These are phyloP conservation scores for Callipepla californica DNA, from an alignment of 2,113 vertebrate genomes.

Conservation along the genomic window DNA sequence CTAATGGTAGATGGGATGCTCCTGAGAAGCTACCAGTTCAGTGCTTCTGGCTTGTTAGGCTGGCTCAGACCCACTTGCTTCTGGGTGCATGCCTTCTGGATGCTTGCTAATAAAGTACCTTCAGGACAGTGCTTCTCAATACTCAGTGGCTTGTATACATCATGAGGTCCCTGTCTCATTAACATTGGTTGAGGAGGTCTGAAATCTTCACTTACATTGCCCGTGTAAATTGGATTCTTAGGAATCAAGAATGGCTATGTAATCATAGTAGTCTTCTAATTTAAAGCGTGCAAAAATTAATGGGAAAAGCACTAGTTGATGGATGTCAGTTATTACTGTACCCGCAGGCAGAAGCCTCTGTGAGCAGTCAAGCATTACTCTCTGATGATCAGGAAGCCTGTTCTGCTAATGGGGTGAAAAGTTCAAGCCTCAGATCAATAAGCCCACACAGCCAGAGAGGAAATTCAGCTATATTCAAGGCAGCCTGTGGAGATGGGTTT, in stretches of 20 bases:
- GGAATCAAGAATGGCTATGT: neutral
- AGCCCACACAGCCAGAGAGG: neutral
- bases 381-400: neutral
- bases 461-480: neutral
- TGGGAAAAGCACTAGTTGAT: neutral
- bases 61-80: neutral
- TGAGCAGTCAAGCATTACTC: neutral
- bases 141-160: neutral
- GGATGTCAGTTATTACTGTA: neutral
- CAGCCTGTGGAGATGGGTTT: neutral
- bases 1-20: neutral
- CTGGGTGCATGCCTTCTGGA: rapidly evolving
- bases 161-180: neutral
- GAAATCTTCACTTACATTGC: neutral
- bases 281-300: neutral
- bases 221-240: neutral
- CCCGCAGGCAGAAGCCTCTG: neutral
- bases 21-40: neutral
- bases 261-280: neutral
- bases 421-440: slow-evolving; percentile 46
- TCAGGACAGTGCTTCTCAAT: neutral
- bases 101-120: neutral
- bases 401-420: slow-evolving; percentile 22
- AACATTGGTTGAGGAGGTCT: neutral
- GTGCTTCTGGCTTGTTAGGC: neutral